Evolutionary conservation across 2,797 vertebrate species (phyloP), one percentile per base, ranked within the genome.

Genomic region (Chaunax sp.): DNA sequence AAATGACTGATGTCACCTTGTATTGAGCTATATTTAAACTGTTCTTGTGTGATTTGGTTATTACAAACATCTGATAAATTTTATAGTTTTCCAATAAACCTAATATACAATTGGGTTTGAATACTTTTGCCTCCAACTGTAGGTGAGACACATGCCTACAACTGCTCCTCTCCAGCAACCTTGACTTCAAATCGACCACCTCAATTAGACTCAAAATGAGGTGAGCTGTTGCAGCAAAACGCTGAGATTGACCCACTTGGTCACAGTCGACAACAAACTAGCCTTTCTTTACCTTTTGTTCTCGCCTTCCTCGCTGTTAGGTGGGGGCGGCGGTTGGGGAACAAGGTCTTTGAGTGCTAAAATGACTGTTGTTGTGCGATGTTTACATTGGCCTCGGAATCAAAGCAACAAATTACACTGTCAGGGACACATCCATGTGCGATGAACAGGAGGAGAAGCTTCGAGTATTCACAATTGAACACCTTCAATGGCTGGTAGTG

Each of bases 401-500:
- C 94, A 90, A 92, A 93, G 92, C 88, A 88, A 86, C 92, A 96
- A 97, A 98, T 98, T 95, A 97, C 95, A 94, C 94, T 97, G 96
- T 97, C 96, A 97, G 94, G 93, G 95, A 96, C 95, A 94, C 95
- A 95, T 96, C 95, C 93, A 95, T 92, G 78, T 60, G 33, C 78
- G 78, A 83, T 92, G 94, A 94, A 95, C 93, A 94, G 94, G 94
- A 91, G 94, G 94, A 96, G 95, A 94, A 81, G 75, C 95, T 96
- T 96, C 94, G 95, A 96, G 97, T 96, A 96, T 96, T 97, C 94
- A 96, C 95, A 95, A 95, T 95, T 96, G 95, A 96, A 96, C 96
- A 96, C 95, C 96, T 96, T 97, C 95, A 98, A 98, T 96, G 95
- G 95, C 95, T 95, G 93, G 91, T 96, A 96, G 97, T 94, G 95